Evolutionary conservation across 2,888 invertebrate species (phyloP), one percentile per base, ranked within the genome.

Genomic region (Plagodis dolabraria): DNA sequence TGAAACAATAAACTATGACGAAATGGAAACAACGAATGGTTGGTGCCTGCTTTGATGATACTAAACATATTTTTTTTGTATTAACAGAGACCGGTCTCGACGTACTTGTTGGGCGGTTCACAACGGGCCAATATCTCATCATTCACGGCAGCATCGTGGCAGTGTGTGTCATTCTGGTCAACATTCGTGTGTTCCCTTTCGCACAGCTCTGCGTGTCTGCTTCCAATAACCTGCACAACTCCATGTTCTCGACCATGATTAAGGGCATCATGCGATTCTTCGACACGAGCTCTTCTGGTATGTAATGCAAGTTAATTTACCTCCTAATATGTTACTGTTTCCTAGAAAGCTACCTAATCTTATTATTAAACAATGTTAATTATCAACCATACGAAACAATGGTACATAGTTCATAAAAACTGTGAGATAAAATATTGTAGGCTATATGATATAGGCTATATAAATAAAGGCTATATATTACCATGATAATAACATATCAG

Each of bases 281-380:
- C 78, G 97, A 98, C 74, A 95, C 95, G 0, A 98, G 98, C 82
- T 97, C 97, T 2, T 94, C 95, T 70, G 92, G 92, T 91, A 76
- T n/a, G n/a, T n/a, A 22, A 22, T 22, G 22, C 22, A 22, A 22
- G 22, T 22, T 22, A 22, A 22, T 22, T 22, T 22, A 22, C 22
- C 22, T 22, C 22, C 22, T 22, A 22, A 22, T 22, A 22, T 22
- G 22, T 22, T 2, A 2, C 22, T 22, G 4, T 22, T 22, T 22
- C 22, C 22, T 22, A 22, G 22, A 22, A 22, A 22, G 22, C 22
- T 2, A 22, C 22, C 22, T 22, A 22, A n/a, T n/a, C n/a, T n/a
- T n/a, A n/a, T n/a, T n/a, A n/a, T n/a, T n/a, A n/a, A n/a, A n/a
- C n/a, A n/a, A n/a, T n/a, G n/a, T 22, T 22, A 2, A 4, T 22